A percentile compares a stretch with the other conserved stretches of the same genome.
Evolutionary conservation across 1,140 invertebrate genomes (phyloP).

Genomic region (Gryllus bimaculatus): DNA sequence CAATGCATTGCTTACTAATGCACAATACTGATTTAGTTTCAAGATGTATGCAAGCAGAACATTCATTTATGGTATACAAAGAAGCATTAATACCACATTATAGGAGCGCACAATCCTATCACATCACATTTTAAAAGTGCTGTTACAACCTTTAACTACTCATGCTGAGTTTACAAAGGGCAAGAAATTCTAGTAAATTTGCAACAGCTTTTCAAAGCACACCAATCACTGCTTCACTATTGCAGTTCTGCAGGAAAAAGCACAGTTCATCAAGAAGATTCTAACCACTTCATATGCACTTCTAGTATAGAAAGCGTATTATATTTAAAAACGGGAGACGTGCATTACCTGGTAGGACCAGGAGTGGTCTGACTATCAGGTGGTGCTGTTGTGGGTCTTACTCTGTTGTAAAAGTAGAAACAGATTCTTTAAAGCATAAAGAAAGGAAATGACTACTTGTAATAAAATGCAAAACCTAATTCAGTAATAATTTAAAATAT

Average conservation of each 20-base stretch:
- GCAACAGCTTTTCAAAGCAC: neutral
- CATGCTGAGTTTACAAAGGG: neutral
- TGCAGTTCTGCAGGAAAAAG: neutral
- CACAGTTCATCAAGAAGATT: neutral
- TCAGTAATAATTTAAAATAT: no score
- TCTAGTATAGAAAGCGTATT: neutral
- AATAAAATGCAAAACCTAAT: no score
- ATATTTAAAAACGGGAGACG: neutral
- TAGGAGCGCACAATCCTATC: neutral
- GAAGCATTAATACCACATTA: conserved; percentile 1
- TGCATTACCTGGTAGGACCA: conserved; percentile 28
- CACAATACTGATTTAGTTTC: neutral
- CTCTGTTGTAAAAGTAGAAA: conserved; percentile 26
- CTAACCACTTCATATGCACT: neutral
- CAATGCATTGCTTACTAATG: no score
- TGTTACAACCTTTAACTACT: neutral
- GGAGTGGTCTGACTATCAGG: conserved; percentile 28
- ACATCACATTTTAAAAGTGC: neutral
- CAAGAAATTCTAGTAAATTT: neutral
- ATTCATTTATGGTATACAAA: neutral
- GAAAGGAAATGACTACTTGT: neutral
- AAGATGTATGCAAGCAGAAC: neutral
- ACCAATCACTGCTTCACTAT: neutral
- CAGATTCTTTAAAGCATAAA: conserved; percentile 15
- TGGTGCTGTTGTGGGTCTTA: conserved; percentile 26